Evolutionary conservation across 1,140 invertebrate species (phyloP).

Genomic region (Pentalonia nigronervosa): DNA sequence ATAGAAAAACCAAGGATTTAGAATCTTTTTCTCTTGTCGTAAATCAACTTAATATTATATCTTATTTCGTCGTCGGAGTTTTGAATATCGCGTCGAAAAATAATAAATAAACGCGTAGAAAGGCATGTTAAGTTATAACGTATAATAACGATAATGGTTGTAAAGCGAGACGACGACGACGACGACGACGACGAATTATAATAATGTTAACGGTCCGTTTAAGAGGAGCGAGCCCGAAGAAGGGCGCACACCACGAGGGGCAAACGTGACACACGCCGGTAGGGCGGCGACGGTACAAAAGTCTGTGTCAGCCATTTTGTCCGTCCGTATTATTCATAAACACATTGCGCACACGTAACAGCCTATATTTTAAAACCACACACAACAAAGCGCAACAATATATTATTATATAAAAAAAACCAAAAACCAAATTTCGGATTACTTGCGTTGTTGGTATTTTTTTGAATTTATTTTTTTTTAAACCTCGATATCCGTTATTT

Average conservation of each 20-base stretch:
- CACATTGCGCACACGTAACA: neutral
- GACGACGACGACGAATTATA: neutral
- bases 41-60: neutral
- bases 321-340: constrained; percentile 4
- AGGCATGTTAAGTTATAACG: neutral
- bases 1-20: neutral
- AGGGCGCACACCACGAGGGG: constrained; percentile 32
- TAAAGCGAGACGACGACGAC: neutral
- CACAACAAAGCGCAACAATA: neutral
- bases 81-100: neutral
- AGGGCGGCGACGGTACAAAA: constrained; percentile 32
- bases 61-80: neutral
- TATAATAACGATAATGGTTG: neutral
- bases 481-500: neutral
- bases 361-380: neutral
- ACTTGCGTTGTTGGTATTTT: neutral
- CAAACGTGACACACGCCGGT: neutral
- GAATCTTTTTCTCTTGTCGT: neutral
- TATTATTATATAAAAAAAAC: neutral
- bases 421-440: neutral
- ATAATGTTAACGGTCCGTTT: constrained; percentile 20
- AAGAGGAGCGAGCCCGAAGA: neutral
- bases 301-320: constrained; percentile 36
- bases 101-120: neutral
- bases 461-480: neutral